Base-by-base conservation (phyloP, 1,140 invertebrate species). In the Magallana angulata region DNA sequence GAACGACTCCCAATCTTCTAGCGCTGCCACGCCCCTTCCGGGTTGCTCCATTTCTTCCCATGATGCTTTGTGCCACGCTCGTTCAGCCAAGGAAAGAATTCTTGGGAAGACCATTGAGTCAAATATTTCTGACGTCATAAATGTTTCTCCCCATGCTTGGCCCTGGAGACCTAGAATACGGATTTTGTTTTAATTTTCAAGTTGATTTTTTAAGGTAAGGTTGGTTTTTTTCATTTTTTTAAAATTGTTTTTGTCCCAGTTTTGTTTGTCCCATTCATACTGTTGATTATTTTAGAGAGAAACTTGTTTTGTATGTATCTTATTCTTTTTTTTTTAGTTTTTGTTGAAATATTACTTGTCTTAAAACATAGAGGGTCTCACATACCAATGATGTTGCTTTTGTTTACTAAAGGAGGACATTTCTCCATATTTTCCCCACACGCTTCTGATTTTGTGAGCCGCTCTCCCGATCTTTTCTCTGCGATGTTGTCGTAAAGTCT, bases 51-150 rank as follows among this genome's bases (percentile, higher is more conserved):
- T 76, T 9, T 14, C 76, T 89, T 94, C 93, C 93, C 93, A 94
- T 36, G 87, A 12, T 60, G 93, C 92, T 82, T 91, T 85, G 87
- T 94, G 92, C 94, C 94, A 94, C 1, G 92, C 91, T 16, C 93
- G 87, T 83, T 94, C 94, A 12, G 94, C 93, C 57, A 94, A 48
- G 62, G 93, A 91, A 16, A 94, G 76, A 14, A 94, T 30, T 71
- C 93, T 88, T 8, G 93, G 93, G 82, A 91, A 94, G n/a, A 93
- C 30, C 91, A 93, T 93, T 60, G 91, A 90, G 30, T 92, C 88
- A 6, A 92, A 88, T 7, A 92, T 86, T 18, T 93, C 91, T 16
- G 71, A 57, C 0, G 88, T 91, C 11, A 93, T 87, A 9, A 92
- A 86, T 1, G 91, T 92, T 82, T 94, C 93, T 9, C 85, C 87